Base-by-base conservation (phyloP, 2,797 vertebrate genomes). In the Numenius phaeopus region DNA sequence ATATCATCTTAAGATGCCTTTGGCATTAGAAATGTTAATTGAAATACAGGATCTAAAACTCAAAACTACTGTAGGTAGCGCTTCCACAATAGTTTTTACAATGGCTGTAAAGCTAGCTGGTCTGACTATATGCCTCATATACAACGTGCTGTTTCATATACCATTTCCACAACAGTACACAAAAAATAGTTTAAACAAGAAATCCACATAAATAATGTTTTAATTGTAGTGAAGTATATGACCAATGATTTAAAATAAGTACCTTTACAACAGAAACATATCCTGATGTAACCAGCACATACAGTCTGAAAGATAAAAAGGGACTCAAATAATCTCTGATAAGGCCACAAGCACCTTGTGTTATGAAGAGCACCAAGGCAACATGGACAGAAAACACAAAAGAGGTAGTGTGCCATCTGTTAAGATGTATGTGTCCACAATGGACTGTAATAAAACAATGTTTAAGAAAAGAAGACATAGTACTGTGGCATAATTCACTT, bases 281-380 rank as follows among this genome's bases (percentile, higher is more conserved):
- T 98, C 98, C 98, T 98, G 98, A 99, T 99, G 99, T 99, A 99
- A 99, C 99, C 99, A 99, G 99, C 98, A 99, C 99, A 99, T 99
- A 99, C 98, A 98, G 98, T 98, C 97, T 98, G 98, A 98, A 98
- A 97, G 93, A 95, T 34, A 97, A 97, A 98, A 96, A 94, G 40
- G 85, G 79, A 97, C 89, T 95, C 94, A 62, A 94, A 97, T 84
- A 91, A 87, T 94, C 73, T 98, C 92, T 87, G 97, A 32, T 87
- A 94, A 89, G 97, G 98, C 98, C 98, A 98, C 97, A 95, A 98
- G 98, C 97, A 98, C 98, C 98, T 98, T 97, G 91, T 96, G 95
- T 97, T 94, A 95, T 34, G 87, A 95, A 95, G 69, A 98, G 97
- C 97, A 98, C 97, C 97, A 95, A 91, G 93, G 97, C 97, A 96